Conservation (phyloP, 2,888 invertebrate species). For the Silvanus unidentatus region DNA sequence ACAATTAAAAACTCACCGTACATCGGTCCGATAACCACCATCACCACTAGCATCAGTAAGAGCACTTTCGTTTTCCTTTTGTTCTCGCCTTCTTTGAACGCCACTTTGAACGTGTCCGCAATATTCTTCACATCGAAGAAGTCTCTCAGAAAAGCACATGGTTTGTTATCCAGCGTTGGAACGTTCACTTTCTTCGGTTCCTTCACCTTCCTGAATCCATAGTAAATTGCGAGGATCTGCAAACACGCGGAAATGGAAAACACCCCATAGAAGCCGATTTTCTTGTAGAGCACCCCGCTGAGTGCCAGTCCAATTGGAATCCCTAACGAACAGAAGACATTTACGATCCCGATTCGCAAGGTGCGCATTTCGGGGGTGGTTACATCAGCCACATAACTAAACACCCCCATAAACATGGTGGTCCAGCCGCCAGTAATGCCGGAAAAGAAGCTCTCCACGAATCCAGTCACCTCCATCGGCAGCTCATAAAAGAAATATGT, state of each 20-base stretch:
- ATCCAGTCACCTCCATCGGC: constrained; percentile 74
- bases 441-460: constrained; percentile 76
- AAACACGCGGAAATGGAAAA: constrained; percentile 71
- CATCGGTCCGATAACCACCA: constrained; percentile 80
- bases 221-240: constrained; percentile 68
- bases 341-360: constrained; percentile 78
- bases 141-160: constrained; percentile 55
- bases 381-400: constrained; percentile 84
- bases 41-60: constrained; percentile 72
- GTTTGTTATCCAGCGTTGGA: constrained; percentile 45
- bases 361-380: constrained; percentile 80
- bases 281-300: constrained; percentile 71
- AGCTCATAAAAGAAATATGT: constrained; percentile 73
- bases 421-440: constrained; percentile 82
- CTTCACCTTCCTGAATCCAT: constrained; percentile 66
- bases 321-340: constrained; percentile 82
- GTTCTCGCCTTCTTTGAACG: constrained; percentile 72
- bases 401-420: constrained; percentile 85
- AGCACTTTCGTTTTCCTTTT: constrained; percentile 68
- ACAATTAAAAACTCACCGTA: constrained; percentile 57
- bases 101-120: constrained; percentile 70
- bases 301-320: constrained; percentile 85
- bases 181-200: constrained; percentile 57
- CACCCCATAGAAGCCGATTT: constrained; percentile 77
- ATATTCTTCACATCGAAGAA: constrained; percentile 76